Evolutionary conservation across 2,113 vertebrate species (phyloP).

Genomic region (Cisticola juncidis): DNA sequence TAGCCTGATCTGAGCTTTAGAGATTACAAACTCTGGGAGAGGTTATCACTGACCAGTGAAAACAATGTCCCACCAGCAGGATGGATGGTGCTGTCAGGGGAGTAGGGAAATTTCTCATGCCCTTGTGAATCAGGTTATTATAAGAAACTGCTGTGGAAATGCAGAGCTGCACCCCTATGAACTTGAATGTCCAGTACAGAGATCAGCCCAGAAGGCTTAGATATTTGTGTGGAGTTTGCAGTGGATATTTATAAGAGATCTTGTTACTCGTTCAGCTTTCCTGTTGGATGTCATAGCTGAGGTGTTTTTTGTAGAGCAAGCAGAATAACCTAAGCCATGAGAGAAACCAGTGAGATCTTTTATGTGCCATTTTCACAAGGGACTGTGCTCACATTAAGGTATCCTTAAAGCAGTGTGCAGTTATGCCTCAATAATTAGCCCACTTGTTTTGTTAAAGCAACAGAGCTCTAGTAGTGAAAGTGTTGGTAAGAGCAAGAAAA

Average conservation of each 20-base stretch:
- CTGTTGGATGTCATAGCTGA: not conserved
- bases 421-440: not conserved
- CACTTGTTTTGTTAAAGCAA: not conserved
- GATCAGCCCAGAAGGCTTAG: not conserved
- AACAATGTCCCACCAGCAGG: not conserved
- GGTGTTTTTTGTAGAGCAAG: not conserved
- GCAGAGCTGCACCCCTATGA: not conserved
- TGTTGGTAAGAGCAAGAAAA: not conserved
- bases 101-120: not conserved
- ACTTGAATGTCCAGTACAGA: accelerated
- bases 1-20: not conserved
- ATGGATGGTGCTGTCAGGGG: not conserved
- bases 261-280: not conserved
- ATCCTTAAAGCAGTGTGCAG: not conserved
- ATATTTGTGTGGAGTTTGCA: not conserved
- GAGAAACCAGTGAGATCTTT: not conserved
- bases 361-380: not conserved
- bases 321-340: not conserved
- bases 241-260: not conserved
- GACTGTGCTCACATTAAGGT: not conserved
- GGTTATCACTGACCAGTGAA: not conserved
- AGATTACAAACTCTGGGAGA: not conserved
- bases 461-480: not conserved
- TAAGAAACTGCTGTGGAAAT: not conserved
- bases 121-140: not conserved